Percentiles rank a stretch among this genome's conserved stretches.
Evolutionary conservation across 2,797 vertebrate genomes (phyloP).

Genomic region (Echiichthys vipera): DNA sequence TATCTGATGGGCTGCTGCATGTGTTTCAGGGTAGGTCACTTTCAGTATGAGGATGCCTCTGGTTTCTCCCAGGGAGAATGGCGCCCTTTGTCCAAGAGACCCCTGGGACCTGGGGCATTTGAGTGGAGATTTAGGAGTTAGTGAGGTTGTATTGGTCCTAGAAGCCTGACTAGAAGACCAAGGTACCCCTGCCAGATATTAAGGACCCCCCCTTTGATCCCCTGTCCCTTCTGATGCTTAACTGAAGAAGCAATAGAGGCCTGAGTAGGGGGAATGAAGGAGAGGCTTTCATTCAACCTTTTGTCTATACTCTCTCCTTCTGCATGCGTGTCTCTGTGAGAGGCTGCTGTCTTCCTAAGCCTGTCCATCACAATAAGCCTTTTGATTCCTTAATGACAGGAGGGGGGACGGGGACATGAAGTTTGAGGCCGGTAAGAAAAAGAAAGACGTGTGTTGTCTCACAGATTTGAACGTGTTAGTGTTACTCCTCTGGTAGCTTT

Average conservation of each 20-base stretch:
- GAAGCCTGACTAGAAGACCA: conserved; percentile 33
- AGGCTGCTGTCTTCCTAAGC: conserved; percentile 39
- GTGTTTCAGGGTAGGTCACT: conserved; percentile 42
- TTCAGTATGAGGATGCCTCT: conserved; percentile 66
- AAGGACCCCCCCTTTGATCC: conserved; percentile 51
- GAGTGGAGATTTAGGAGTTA: conserved; percentile 44
- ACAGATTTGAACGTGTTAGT: conserved; percentile 21
- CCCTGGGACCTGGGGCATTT: conserved; percentile 27
- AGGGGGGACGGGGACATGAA: background rate
- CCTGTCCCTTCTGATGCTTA: conserved; percentile 22
- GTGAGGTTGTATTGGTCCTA: conserved; percentile 41
- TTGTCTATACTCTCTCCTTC: conserved; percentile 42
- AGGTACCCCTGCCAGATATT: conserved; percentile 36
- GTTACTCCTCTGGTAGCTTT: conserved; percentile 11
- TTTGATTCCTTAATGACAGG: conserved; percentile 68
- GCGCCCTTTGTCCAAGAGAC: conserved; percentile 65
- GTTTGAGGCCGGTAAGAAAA: background rate
- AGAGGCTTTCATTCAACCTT: conserved; percentile 60
- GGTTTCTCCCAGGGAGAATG: conserved; percentile 69
- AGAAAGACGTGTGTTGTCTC: conserved; percentile 1
- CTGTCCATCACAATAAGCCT: conserved; percentile 72
- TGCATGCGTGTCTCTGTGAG: conserved; percentile 42
- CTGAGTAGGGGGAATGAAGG: conserved; percentile 40
- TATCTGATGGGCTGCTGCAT: conserved; percentile 73
- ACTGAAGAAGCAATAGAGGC: conserved; percentile 43